Evolutionary conservation across 1,140 invertebrate species (phyloP).

Genomic region (Pteromalus puparum): DNA sequence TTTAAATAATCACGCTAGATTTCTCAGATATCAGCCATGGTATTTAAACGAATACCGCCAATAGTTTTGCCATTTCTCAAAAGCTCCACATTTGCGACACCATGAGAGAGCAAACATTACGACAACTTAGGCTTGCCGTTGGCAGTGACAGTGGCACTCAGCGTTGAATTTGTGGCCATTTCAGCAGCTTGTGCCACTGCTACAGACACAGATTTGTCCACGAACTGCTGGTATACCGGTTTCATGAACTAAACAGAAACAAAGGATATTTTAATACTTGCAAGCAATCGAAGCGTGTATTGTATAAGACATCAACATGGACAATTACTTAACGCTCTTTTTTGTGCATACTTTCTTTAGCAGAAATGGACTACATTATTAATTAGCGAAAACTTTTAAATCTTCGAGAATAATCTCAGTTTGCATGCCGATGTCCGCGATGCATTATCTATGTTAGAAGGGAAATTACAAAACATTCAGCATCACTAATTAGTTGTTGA

Average conservation of each 20-base stretch:
- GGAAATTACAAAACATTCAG: slow-evolving; percentile 16
- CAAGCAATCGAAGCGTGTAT: not conserved
- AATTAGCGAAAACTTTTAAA: slow-evolving; percentile 26
- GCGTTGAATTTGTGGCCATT: slow-evolving; percentile 77
- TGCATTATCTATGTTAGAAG: slow-evolving; percentile 18
- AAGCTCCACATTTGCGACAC: slow-evolving; percentile 43
- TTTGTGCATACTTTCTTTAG: slow-evolving; percentile 35
- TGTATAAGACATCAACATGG: slow-evolving; percentile 28
- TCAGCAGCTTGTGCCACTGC: slow-evolving; percentile 84
- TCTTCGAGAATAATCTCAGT: slow-evolving; percentile 36
- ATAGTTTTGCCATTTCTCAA: slow-evolving; percentile 37
- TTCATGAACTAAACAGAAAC: slow-evolving; percentile 83
- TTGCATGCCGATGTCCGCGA: slow-evolving; percentile 16
- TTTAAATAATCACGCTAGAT: slow-evolving; percentile 53
- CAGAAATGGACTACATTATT: slow-evolving; percentile 40
- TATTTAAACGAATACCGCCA: slow-evolving; percentile 43
- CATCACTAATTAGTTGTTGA: not conserved
- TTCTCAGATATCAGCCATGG: slow-evolving; percentile 15
- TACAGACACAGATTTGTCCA: slow-evolving; percentile 86
- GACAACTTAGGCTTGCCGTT: slow-evolving; percentile 80
- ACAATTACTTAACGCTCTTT: slow-evolving; percentile 47
- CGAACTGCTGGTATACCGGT: slow-evolving; percentile 84
- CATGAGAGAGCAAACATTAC: slow-evolving; percentile 70
- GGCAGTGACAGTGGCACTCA: slow-evolving; percentile 65
- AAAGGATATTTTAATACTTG: not conserved